Evolutionary conservation across 2,113 vertebrate species (phyloP), one percentile per base, ranked within the genome.

Genomic region (Calidris pugnax): DNA sequence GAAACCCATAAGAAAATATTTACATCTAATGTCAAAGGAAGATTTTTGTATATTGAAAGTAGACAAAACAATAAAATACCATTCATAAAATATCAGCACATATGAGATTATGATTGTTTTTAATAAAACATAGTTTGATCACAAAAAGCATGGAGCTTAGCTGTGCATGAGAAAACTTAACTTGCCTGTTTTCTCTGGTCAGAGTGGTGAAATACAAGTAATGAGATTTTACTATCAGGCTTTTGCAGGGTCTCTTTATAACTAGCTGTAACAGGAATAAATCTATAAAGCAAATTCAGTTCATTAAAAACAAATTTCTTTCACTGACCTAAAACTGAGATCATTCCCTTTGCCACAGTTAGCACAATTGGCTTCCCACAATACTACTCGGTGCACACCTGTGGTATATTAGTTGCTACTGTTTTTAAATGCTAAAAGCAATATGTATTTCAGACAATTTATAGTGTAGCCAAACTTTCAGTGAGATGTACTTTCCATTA

Each of bases 401-500:
- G 51, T 51, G 43, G 27, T 67, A 30, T 60, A 37, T 87, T 76
- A 94, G 37, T 27, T 81, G 43, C 64, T 94, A 85, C 83, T 0
- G 6, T 30, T 87, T 80, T 37, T 55, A 83, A 86, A n/a, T 59
- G n/a, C 67, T 90, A 75, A 90, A 90, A 92, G 68, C 47, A 78
- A 12, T 63, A 35, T 75, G 35, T 67, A 75, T 92, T 93, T 92
- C 80, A 81, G 51, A 56, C 16, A 66, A 92, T 93, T 92, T 89
- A 92, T 41, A 81, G 14, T 2, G 2, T 16, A 86, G 41, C 8
- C 59, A 84, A 94, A 94, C 64, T 88, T 95, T 56, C 76, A 71
- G 51, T 64, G 43, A 81, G 43, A 87, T 89, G 23, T 35, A 75
- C 56, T 95, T 94, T 74, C 73, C 35, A 80, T 81, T 97, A 86